Base-by-base conservation (phyloP, 2,113 vertebrate species). In the Ctenomys sociabilis region DNA sequence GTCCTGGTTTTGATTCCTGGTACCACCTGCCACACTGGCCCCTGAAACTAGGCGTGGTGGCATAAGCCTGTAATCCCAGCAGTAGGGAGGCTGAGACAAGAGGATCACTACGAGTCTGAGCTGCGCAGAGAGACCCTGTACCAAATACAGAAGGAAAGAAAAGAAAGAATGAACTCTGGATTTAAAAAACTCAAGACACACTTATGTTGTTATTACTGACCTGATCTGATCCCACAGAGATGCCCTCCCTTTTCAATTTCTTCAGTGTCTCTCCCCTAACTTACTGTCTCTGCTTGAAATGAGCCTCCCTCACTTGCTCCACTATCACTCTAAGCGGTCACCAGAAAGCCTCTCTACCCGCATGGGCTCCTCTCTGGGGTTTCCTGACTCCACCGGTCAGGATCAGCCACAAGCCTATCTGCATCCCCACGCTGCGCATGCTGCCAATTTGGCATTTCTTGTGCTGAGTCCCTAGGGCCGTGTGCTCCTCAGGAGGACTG, bases 271-370 rank as follows among this genome's bases (percentile, higher is more conserved):
- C 17, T 75, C 54, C 54, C 54, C 75, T 68, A 84, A 77, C 17
- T 54, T 85, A 94, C 64, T 87, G 84, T 87, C 45, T 91, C 43
- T 86, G 80, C 59, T 75, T 89, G 24, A 95, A 45, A 86, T 70
- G n/a, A 43, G 49, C 61, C 70, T 87, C 9, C 72, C 37, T 40
- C n/a, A 92, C 59, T 17, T 43, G n/a, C 16, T 61, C 6, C 28
- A 64, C n/a, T 37, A 68, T 49, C 54, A 91, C 4, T 1, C 59
- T 43, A 93, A 82, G 8, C 37, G 30, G 82, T 81, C 70, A 85
- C 35, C 81, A 35, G 64, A 80, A 93, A 89, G 72, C 8, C 68
- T 24, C 43, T 73, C 77, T 86, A 87, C 52, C 82, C 61, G 26
- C 5, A 3, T 22, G 35, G 86, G 10, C 35, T 81, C 81, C 66